Percentiles rank a stretch among this genome's conserved stretches.
These are phyloP conservation scores for Melanargia galathea DNA, from an alignment of 2,888 invertebrate species.

Conservation along the genomic window DNA sequence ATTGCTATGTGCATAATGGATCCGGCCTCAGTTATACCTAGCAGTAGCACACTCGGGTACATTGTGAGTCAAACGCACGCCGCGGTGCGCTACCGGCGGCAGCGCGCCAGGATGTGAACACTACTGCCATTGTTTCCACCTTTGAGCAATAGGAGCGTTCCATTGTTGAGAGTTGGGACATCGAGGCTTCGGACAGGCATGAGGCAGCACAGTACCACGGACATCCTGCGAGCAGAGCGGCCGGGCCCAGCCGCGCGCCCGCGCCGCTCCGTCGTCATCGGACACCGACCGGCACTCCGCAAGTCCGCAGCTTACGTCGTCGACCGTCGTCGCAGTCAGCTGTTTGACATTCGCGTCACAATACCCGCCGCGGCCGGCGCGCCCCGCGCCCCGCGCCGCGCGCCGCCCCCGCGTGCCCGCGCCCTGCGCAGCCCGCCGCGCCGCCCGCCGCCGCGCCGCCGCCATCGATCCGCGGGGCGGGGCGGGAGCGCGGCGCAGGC, in stretches of 20 bases:
- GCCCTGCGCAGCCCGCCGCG: slow-evolving; percentile 41
- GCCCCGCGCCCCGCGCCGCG: slow-evolving; percentile 49
- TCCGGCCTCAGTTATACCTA: slow-evolving; percentile 25
- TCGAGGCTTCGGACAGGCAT: neutral
- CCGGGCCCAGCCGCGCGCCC: neutral
- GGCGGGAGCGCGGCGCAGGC: slow-evolving; percentile 52
- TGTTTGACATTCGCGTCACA: slow-evolving; percentile 66
- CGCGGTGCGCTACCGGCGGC: neutral
- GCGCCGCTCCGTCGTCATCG: slow-evolving; percentile 9
- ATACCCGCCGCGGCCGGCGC: slow-evolving; percentile 42
- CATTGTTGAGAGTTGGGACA: neutral
- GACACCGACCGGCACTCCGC: too few relatives aligned
- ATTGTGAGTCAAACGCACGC: neutral
- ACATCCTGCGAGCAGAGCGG: neutral
- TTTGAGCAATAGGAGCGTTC: neutral
- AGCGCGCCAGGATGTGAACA: neutral
- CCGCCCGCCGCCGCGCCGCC: slow-evolving; percentile 48
- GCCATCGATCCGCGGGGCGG: slow-evolving; percentile 58
- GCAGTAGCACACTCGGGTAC: slow-evolving; percentile 13
- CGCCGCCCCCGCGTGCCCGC: slow-evolving; percentile 48
- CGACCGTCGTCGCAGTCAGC: slow-evolving; percentile 68
- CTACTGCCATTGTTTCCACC: slow-evolving; percentile 3
- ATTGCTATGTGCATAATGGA: slow-evolving; percentile 40
- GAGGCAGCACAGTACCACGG: neutral
- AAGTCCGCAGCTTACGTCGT: slow-evolving; percentile 54